Evolutionary conservation across 1,140 invertebrate species (phyloP).

Genomic region (Drosophila biarmipes): DNA sequence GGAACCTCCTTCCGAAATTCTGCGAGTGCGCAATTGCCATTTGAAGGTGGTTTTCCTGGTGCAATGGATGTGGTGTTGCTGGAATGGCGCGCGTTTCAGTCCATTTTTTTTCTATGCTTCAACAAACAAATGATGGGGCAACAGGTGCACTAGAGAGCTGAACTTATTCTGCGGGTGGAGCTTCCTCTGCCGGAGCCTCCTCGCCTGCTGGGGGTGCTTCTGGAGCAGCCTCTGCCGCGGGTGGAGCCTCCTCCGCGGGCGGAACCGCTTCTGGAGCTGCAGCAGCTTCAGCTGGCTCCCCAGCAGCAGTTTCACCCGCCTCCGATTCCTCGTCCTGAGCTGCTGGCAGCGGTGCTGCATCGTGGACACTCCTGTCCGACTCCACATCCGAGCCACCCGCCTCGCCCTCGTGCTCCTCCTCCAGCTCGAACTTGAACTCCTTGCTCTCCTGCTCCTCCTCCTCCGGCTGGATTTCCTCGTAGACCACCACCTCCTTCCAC

Average conservation of each 20-base stretch:
- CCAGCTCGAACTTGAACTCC: constrained; percentile 1
- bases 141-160: constrained; percentile 52
- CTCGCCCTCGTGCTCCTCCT: constrained; percentile 22
- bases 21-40: constrained; percentile 48
- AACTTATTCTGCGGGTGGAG: constrained; percentile 13
- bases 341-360: constrained; percentile 20
- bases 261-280: constrained; percentile 18
- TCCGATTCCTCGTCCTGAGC: constrained; percentile 56
- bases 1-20: constrained; percentile 13
- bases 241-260: constrained; percentile 1
- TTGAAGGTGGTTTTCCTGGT: constrained; percentile 10
- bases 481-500: constrained; percentile 69
- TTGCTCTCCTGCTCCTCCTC: constrained; percentile 52
- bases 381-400: constrained; percentile 20
- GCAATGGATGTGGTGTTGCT: not conserved
- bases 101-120: constrained; percentile 53
- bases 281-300: constrained; percentile 11
- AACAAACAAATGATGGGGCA: constrained; percentile 44
- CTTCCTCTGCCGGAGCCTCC: constrained; percentile 7
- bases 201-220: constrained; percentile 10
- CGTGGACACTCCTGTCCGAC: constrained; percentile 19
- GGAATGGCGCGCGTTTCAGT: constrained; percentile 36
- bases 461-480: constrained; percentile 80
- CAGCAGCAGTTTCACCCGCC: not conserved
- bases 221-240: constrained; percentile 22